phyloP scores from a whole-genome alignment of 2,888 invertebrate genomes.

The Zaprionus bogoriensis region DNA sequence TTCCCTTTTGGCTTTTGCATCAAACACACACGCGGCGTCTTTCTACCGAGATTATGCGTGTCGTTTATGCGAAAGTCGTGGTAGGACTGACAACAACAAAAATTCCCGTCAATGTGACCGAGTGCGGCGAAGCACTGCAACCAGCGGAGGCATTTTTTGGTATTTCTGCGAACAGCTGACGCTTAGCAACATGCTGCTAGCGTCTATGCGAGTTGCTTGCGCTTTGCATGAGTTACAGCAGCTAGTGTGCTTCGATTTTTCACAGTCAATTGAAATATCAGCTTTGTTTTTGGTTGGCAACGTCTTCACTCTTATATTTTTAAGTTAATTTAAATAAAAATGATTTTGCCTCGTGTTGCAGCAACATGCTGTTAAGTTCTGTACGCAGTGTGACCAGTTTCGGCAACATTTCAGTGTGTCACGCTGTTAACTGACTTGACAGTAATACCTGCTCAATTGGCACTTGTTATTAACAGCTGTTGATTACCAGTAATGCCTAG shows the following conservation, averaged over 20 bases:
- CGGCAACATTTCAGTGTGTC: no score
- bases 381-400: not conserved
- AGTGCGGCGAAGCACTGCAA: slow-evolving; percentile 14
- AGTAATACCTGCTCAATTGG: no score
- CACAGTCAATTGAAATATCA: not conserved
- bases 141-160: slow-evolving; percentile 12
- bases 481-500: no score
- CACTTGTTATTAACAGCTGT: no score
- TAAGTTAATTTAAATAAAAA: not conserved
- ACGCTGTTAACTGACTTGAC: not conserved
- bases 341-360: not conserved
- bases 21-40: slow-evolving; percentile 65
- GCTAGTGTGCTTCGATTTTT: not conserved
- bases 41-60: slow-evolving; percentile 53
- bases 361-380: slow-evolving; percentile 4
- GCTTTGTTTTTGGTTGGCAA: no score
- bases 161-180: slow-evolving; percentile 43
- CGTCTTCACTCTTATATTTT: not conserved
- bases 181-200: slow-evolving; percentile 42
- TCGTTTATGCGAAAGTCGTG: slow-evolving; percentile 61
- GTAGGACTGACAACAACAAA: slow-evolving; percentile 58
- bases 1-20: slow-evolving; percentile 51
- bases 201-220: not conserved
- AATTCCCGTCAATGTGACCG: slow-evolving; percentile 45
- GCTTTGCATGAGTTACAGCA: not conserved